phyloP scores from a whole-genome alignment of 2,888 invertebrate species.

The Ormyrus labotus region DNA sequence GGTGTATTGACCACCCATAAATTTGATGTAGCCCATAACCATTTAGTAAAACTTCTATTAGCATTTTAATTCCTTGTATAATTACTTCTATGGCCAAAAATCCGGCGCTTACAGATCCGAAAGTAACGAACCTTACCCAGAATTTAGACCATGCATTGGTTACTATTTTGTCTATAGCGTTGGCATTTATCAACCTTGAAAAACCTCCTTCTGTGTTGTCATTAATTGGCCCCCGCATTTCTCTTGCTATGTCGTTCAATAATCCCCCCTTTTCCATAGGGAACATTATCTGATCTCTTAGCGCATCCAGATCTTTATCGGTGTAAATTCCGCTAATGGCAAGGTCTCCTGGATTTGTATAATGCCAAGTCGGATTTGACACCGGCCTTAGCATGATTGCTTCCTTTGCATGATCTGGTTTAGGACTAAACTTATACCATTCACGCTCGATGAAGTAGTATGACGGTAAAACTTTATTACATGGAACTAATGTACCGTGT shows the following conservation, averaged over 20 bases:
- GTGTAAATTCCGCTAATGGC: constrained; percentile 57
- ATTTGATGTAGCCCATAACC: constrained; percentile 42
- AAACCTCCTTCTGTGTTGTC: constrained; percentile 9
- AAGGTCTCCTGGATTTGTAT: constrained; percentile 46
- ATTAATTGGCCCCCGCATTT: constrained; percentile 12
- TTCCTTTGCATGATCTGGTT: constrained; percentile 26
- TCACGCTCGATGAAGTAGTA: constrained; percentile 55
- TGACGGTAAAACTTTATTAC: constrained; percentile 56
- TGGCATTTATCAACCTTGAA: constrained; percentile 30
- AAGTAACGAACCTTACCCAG: constrained; percentile 42
- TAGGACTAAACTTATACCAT: constrained; percentile 58
- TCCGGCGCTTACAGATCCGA: constrained; percentile 53
- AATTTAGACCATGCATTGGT: constrained; percentile 41
- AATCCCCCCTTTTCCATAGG: constrained; percentile 45
- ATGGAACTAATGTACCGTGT: constrained; percentile 56
- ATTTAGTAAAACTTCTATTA: constrained; percentile 45
- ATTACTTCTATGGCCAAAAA: constrained; percentile 40
- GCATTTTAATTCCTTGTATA: constrained; percentile 27
- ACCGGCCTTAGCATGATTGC: constrained; percentile 48
- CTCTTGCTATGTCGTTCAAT: constrained; percentile 50
- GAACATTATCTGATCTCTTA: constrained; percentile 55
- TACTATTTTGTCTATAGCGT: constrained; percentile 38
- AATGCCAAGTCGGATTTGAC: constrained; percentile 56
- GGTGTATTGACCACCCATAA: constrained; percentile 43
- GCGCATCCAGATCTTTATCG: constrained; percentile 41